These are phyloP conservation scores for Drosophila diplacantha DNA, from an alignment of 2,888 invertebrate species.

Conservation along the genomic window DNA sequence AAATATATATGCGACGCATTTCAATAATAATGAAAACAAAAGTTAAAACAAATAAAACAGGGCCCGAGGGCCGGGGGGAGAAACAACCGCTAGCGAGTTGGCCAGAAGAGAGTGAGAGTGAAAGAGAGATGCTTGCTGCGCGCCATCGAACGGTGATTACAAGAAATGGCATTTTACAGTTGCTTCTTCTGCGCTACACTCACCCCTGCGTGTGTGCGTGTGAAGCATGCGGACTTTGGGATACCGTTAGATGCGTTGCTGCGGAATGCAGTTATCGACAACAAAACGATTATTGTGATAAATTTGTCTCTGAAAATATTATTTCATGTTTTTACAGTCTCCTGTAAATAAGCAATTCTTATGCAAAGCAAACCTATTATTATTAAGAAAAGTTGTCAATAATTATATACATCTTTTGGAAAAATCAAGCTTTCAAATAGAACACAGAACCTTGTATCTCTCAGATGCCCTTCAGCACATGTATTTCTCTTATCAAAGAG, in stretches of 20 bases:
- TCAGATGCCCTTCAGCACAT: too few relatives aligned
- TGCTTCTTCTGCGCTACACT: slow-evolving; percentile 47
- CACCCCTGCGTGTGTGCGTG: background rate
- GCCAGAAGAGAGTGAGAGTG: slow-evolving; percentile 15
- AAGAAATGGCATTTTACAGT: slow-evolving; percentile 58
- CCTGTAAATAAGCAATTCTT: background rate
- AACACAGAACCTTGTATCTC: background rate
- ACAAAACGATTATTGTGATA: background rate
- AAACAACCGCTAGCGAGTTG: slow-evolving; percentile 44
- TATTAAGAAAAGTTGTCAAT: background rate
- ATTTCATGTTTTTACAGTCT: too few relatives aligned
- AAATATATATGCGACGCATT: slow-evolving; percentile 53
- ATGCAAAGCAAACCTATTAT: background rate
- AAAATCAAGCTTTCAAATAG: background rate
- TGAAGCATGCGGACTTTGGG: background rate
- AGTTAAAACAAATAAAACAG: slow-evolving; percentile 53
- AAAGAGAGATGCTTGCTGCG: slow-evolving; percentile 11
- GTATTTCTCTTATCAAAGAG: background rate
- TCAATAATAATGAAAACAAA: slow-evolving; percentile 67
- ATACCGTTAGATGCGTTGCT: background rate
- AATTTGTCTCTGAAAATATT: background rate
- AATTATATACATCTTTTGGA: background rate
- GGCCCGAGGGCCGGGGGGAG: background rate
- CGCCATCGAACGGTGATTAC: slow-evolving; percentile 33
- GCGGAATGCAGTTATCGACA: slow-evolving; percentile 1